Evolutionary conservation across 2,888 invertebrate species (phyloP), one percentile per base, ranked within the genome.

Genomic region (Hoplodrina blanda): DNA sequence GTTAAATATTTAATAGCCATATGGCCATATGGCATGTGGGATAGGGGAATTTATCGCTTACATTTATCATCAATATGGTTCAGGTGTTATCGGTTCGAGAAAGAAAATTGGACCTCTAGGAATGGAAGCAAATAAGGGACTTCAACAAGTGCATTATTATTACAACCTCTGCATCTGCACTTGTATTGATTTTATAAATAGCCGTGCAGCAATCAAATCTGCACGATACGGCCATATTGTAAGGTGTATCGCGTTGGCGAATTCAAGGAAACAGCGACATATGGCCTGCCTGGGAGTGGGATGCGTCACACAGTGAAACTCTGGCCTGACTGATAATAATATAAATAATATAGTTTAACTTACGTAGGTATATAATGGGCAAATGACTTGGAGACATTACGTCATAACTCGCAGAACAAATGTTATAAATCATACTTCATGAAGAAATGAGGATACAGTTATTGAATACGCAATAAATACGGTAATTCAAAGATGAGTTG

Each of bases 201-300:
- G 66, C 66, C 8, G 54, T 59, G 61, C 60, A 64, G 52, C 57
- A 70, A 73, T 69, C 60, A 71, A 85, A 84, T 81, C 71, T 78
- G 82, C 64, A 71, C 65, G 53, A 76, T 79, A 70, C 82, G 44
- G 76, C 61, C 71, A 84, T 78, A 76, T 69, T 80, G 82, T 82
- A 74, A 82, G 80, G 66, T 80, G 84, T 85, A 85, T 80, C 65
- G 89, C 87, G 91, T 93, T 91, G 91, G 91, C 88, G 90, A 89
- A 90, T 94, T 94, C 95, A 92, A 94, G 93, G 94, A 94, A 95
- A 94, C 89, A 68, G 85, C 91, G 93, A 92, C 95, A 94, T 92
- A 92, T 94, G 95, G 94, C 90, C 67, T 68, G 79, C 89, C 69
- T 69, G 79, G 82, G 90, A 92, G 69, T 69, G 79, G 82, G 90